These are phyloP conservation scores for Phacellophora camtschatica DNA, from an alignment of 30 jellyfish, hydroid and myxozoan genomes.

Conservation along the genomic window DNA sequence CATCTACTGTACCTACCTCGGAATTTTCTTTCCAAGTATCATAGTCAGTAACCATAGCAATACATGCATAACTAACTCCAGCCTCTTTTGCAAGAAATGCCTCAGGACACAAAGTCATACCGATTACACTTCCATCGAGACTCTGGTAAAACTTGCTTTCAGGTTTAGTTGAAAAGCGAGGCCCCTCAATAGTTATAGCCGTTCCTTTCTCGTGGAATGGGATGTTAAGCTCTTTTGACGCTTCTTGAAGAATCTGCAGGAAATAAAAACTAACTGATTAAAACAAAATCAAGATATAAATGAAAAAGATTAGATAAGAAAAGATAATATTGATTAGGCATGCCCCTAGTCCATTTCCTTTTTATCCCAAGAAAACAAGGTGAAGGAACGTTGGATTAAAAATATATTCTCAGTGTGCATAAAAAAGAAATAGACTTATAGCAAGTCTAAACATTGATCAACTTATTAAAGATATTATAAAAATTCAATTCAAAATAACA, in stretches of 20 bases:
- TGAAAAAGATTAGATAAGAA: too few relatives aligned
- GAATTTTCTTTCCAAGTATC: conserved; percentile 97
- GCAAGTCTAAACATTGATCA: too few relatives aligned
- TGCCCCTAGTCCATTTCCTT: too few relatives aligned
- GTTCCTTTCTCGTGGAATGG: conserved; percentile 81
- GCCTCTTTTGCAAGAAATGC: conserved; percentile 93
- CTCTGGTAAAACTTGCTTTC: conserved; percentile 90
- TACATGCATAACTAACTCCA: conserved; percentile 84
- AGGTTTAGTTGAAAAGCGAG: conserved; percentile 92
- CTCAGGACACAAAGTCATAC: conserved; percentile 97
- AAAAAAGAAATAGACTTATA: too few relatives aligned
- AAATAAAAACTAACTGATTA: too few relatives aligned
- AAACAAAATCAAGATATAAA: too few relatives aligned
- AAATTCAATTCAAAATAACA: too few relatives aligned
- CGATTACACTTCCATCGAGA: conserved; percentile 88
- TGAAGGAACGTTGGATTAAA: too few relatives aligned
- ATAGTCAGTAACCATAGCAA: conserved; percentile 98
- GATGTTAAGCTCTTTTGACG: conserved; percentile 67
- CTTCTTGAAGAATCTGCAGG: conserved; percentile 44
- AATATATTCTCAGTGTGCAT: too few relatives aligned
- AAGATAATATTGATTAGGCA: too few relatives aligned
- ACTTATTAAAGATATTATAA: too few relatives aligned
- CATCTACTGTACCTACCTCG: conserved; percentile 22
- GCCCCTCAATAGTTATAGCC: conserved; percentile 93
- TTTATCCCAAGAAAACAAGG: too few relatives aligned